These are phyloP conservation scores for Mesorhabditis spiculigera DNA, from an alignment of 2,888 invertebrate species.

Conservation along the genomic window DNA sequence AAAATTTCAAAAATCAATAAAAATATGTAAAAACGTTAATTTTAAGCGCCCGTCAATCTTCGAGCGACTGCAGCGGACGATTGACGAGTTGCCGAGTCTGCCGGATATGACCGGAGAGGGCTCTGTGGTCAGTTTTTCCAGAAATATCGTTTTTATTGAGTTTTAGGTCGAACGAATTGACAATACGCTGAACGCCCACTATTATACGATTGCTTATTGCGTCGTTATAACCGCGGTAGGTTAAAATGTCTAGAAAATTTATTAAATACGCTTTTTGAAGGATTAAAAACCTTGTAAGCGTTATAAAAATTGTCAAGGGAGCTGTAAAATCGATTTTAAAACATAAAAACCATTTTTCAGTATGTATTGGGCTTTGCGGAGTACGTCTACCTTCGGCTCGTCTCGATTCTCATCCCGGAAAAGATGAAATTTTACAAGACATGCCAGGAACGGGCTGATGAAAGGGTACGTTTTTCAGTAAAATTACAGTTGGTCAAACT, in stretches of 20 bases:
- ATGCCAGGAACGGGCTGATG: slow-evolving; percentile 3
- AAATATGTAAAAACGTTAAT: neutral
- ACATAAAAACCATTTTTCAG: slow-evolving; percentile 28
- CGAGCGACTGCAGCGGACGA: slow-evolving; percentile 2
- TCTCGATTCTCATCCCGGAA: slow-evolving; percentile 40
- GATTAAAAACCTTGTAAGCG: no score
- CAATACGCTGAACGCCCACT: slow-evolving; percentile 32
- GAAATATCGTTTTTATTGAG: no score
- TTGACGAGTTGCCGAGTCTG: slow-evolving; percentile 1
- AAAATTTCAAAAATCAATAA: no score
- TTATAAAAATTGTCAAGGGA: no score
- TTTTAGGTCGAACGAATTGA: slow-evolving; percentile 14
- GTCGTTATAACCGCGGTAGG: slow-evolving; percentile 44
- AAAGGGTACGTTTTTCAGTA: neutral
- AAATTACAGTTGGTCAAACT: no score
- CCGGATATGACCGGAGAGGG: slow-evolving; percentile 5
- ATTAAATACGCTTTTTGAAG: no score
- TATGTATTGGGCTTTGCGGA: slow-evolving; percentile 49
- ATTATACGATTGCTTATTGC: slow-evolving; percentile 46
- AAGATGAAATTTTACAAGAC: slow-evolving; percentile 15
- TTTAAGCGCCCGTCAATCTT: neutral
- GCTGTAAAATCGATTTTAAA: neutral
- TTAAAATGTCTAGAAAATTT: neutral
- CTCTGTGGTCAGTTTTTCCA: neutral
- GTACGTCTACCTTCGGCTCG: slow-evolving; percentile 49